Evolutionary conservation across 2,888 invertebrate species (phyloP), one percentile per base, ranked within the genome.

Genomic region (Didymodactylos carnosus): DNA sequence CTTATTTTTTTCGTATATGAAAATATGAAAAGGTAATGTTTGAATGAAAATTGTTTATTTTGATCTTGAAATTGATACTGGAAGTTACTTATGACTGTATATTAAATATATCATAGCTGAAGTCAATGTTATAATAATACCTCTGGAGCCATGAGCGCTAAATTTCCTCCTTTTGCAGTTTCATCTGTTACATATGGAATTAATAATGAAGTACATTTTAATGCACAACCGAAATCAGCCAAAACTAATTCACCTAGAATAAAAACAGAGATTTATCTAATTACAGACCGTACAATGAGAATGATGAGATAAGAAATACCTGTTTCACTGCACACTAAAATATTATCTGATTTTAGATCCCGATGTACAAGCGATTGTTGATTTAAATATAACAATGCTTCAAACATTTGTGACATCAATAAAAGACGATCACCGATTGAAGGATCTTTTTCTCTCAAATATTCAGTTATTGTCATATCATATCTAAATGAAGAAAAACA

Each of bases 191-290:
- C 86, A 80, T 88, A 91, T 0, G 89, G 88, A 49, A 84, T 76
- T 76, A 83, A 79, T 35, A 19, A 35, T 19, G 62, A 35, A 78
- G 87, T 87, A 80, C 90, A 89, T 0, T 89, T 88, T 73, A 91
- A 84, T 80, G 91, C 91, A 81, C 91, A 91, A 5, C 92, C 92
- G 82, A 93, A 93, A 82, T 93, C 92, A 51, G 90, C 88, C 40
- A 93, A 86, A 0, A 90, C 91, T 76, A 92, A 81, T 62, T 87
- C 84, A 0, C 90, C 72, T 40, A 11, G 35, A 29, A 27, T 13
- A 11, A 16, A 75, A 25, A 19, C 73, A 51, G 14, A 14, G 16
- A n/a, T 27, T 23, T 14, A 69, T 75, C 16, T 11, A n/a, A n/a
- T n/a, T n/a, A n/a, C n/a, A n/a, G n/a, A n/a, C 49, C 23, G 73